Base-by-base conservation (phyloP, 2,113 vertebrate species). In the Hymenochirus boettgeri region DNA sequence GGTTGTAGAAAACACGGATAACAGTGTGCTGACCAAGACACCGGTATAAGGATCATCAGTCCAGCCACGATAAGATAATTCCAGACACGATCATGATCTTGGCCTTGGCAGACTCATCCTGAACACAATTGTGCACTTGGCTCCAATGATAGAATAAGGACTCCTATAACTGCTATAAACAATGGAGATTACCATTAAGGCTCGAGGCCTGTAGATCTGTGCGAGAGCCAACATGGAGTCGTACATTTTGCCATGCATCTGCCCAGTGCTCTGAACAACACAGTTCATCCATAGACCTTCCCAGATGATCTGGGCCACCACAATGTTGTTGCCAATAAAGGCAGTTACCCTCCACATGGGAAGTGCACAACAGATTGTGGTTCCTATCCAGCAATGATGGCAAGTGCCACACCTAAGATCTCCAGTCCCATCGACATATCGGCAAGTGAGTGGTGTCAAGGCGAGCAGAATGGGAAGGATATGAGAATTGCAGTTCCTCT, bases 321-420 rank as follows among this genome's bases (percentile, higher is more conserved):
- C 86, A 7, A 96, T 94, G 84, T 88, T 96, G 85, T 79, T 90
- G 37, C 93, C 93, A 39, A 96, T 88, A 76, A 96, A 96, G 37
- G 93, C 91, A 2, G 91, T 82, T 42, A 93, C 92, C 18, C 81
- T 86, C 94, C 94, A 96, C 85, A 90, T 87, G 17, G 93, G 93
- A 63, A 96, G 39, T 2, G 87, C 88, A 2, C 93, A 96, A 73
- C 87, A 86, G 39, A 92, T 45, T 71, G 95, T 90, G 75, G 80
- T 85, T 71, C 90, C 87, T 48, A 94, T 42, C 90, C 91, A 92
- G 2, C 93, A 19, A 95, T 60, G 72, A 91, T 81, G 0, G 88
- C 85, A 63, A 96, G 74, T 31, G 83, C 53, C 0, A 90, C 73
- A 2, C 92, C 94, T 0, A 89, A 71, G 61, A 96, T 88, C 82